These are phyloP conservation scores for Tryphoninae sp. DNA, from an alignment of 2,888 invertebrate species.

Conservation along the genomic window DNA sequence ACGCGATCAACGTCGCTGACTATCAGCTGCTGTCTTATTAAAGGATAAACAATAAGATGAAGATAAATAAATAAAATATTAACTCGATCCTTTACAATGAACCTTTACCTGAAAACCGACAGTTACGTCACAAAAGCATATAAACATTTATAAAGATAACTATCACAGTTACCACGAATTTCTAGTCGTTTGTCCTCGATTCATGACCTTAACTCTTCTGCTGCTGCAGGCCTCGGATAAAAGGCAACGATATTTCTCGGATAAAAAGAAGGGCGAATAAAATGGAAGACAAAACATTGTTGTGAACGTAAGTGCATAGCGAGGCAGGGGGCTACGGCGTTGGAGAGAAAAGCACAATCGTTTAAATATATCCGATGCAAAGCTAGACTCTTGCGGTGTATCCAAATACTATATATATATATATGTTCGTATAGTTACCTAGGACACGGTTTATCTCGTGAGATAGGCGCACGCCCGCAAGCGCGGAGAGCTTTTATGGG, in stretches of 20 bases:
- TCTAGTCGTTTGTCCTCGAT: conserved; percentile 30
- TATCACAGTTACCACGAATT: not conserved
- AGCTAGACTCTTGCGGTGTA: conserved; percentile 46
- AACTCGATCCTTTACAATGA: too few relatives aligned
- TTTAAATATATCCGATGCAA: conserved; percentile 53
- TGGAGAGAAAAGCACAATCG: conserved; percentile 45
- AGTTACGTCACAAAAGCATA: not conserved
- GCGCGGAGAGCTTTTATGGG: conserved; percentile 59
- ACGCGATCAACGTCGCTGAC: too few relatives aligned
- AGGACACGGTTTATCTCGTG: conserved; percentile 55
- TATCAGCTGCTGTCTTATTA: too few relatives aligned
- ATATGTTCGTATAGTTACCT: conserved; percentile 30
- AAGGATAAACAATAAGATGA: too few relatives aligned
- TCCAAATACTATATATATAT: conserved; percentile 11
- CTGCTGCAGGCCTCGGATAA: conserved; percentile 23
- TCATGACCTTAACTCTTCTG: conserved; percentile 16
- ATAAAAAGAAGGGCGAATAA: conserved; percentile 8
- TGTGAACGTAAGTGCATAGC: conserved; percentile 40
- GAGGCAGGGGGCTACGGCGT: not conserved
- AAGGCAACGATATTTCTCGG: conserved; percentile 36
- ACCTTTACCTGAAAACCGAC: too few relatives aligned
- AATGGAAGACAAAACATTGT: conserved; percentile 29
- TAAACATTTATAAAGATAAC: not conserved
- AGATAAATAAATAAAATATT: too few relatives aligned
- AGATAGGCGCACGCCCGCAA: conserved; percentile 51